Evolutionary conservation across 2,888 invertebrate genomes (phyloP).

Genomic region (Phytoseiulus persimilis): DNA sequence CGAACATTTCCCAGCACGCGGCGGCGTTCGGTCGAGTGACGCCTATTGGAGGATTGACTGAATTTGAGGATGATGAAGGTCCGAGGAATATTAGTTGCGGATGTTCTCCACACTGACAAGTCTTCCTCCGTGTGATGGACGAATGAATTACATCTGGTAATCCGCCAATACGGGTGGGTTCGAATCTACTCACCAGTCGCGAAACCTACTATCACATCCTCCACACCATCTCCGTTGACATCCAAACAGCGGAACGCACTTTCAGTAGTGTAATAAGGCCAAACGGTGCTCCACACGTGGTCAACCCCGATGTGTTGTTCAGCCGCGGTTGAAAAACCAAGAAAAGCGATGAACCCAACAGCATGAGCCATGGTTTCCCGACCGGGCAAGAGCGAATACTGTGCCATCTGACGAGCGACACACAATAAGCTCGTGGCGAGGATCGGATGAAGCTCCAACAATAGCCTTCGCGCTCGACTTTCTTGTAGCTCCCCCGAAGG

Average conservation of each 20-base stretch:
- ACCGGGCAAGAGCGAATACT: too few relatives aligned
- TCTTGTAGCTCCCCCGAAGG: too few relatives aligned
- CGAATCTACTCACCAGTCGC: conserved; percentile 61
- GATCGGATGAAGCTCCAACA: too few relatives aligned
- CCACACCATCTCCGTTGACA: conserved; percentile 62
- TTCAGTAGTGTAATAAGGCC: conserved; percentile 55
- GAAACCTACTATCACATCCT: conserved; percentile 67
- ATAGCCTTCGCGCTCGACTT: too few relatives aligned
- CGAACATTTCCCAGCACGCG: conserved; percentile 8
- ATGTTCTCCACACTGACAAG: too few relatives aligned
- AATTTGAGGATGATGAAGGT: too few relatives aligned
- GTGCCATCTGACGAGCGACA: too few relatives aligned
- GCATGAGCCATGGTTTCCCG: neutral
- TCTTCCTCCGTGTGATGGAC: too few relatives aligned
- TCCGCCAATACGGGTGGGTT: too few relatives aligned
- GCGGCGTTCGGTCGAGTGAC: conserved; percentile 31
- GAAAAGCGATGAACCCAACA: neutral
- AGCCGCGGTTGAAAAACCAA: neutral
- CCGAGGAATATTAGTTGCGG: too few relatives aligned
- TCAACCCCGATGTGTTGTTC: neutral
- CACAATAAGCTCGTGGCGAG: too few relatives aligned
- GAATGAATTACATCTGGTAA: too few relatives aligned
- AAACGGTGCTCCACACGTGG: conserved; percentile 22
- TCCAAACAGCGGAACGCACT: conserved; percentile 64
- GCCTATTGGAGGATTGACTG: neutral